phyloP scores from a whole-genome alignment of 2,888 invertebrate genomes.

The Xylota sylvarum region DNA sequence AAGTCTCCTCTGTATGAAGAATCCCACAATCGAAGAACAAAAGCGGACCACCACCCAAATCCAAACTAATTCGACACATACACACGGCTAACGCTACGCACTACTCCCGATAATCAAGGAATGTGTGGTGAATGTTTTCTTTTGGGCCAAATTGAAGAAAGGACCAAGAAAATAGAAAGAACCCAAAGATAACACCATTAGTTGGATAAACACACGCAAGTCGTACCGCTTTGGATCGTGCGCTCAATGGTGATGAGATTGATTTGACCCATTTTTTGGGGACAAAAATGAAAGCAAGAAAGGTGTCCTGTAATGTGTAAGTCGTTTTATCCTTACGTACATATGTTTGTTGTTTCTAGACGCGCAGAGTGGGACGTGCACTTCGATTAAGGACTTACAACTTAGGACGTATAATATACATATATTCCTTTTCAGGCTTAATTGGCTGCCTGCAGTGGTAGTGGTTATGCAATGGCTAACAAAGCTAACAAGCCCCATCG shows the following conservation, averaged over 20 bases:
- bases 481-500: conserved; percentile 24
- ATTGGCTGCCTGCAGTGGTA: conserved; percentile 53
- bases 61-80: conserved; percentile 50
- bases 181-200: conserved; percentile 73
- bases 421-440: conserved; percentile 7
- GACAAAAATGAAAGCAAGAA: neutral
- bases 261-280: conserved; percentile 67
- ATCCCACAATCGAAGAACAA: conserved; percentile 42
- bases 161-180: conserved; percentile 6
- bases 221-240: conserved; percentile 5
- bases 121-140: conserved; percentile 38
- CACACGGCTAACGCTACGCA: conserved; percentile 4
- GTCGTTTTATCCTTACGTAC: conserved; percentile 62
- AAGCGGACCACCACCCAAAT: conserved; percentile 17
- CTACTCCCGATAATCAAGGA: conserved; percentile 52
- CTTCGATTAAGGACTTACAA: conserved; percentile 33
- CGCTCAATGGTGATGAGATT: conserved; percentile 57
- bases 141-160: conserved; percentile 32
- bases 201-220: conserved; percentile 66
- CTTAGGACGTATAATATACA: neutral
- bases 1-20: conserved; percentile 28
- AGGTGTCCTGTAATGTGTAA: conserved; percentile 58
- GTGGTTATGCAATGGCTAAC: conserved; percentile 16
- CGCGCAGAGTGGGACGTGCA: neutral
- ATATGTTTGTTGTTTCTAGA: conserved; percentile 61